These are phyloP conservation scores for Lycophotia porphyrea DNA, from an alignment of 2,888 invertebrate genomes.

Conservation along the genomic window DNA sequence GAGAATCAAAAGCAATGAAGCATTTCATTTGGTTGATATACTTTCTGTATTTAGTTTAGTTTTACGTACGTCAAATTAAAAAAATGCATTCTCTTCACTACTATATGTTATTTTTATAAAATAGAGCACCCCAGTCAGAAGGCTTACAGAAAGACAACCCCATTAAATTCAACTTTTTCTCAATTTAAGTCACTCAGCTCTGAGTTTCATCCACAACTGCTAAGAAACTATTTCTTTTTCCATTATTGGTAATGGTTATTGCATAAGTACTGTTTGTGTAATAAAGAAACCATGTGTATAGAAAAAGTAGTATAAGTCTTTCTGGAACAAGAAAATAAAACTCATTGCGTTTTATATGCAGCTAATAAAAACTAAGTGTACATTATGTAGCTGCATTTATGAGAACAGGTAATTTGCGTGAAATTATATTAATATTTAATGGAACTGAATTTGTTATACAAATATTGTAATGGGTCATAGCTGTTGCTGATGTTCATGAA, in stretches of 20 bases:
- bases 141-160: neutral
- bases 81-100: neutral
- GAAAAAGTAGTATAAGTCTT: neutral
- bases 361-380: constrained; percentile 28
- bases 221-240: neutral
- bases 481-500: neutral
- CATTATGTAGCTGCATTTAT: constrained; percentile 13
- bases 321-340: constrained; percentile 8
- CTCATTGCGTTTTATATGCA: neutral
- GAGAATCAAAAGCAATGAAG: too few relatives aligned
- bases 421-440: constrained; percentile 12
- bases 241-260: neutral
- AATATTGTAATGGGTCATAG: neutral
- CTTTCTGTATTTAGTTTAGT: too few relatives aligned
- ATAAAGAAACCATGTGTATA: constrained; percentile 3
- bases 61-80: neutral
- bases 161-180: neutral
- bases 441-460: constrained; percentile 1
- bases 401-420: neutral
- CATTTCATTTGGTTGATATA: too few relatives aligned
- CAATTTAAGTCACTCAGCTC: neutral
- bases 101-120: neutral
- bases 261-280: neutral
- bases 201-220: neutral
- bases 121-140: neutral